phyloP scores from a whole-genome alignment of 2,888 invertebrate species.

The Dynastes tityus region DNA sequence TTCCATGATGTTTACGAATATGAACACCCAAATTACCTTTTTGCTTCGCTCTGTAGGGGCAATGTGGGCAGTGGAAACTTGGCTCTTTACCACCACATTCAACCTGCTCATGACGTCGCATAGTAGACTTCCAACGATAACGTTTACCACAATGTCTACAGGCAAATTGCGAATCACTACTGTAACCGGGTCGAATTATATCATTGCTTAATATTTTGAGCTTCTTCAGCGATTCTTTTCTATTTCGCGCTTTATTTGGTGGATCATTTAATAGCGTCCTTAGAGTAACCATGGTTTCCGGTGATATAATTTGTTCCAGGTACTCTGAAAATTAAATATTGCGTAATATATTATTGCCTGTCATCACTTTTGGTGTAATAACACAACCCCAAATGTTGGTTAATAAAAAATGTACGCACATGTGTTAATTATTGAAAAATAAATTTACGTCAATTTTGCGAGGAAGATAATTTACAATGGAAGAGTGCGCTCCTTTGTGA shows the following conservation, averaged over 20 bases:
- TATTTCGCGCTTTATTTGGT: slow-evolving; percentile 55
- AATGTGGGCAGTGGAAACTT: slow-evolving; percentile 86
- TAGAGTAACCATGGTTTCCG: slow-evolving; percentile 57
- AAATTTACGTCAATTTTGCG: not conserved
- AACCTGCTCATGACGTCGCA: slow-evolving; percentile 88
- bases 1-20: slow-evolving; percentile 82
- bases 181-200: slow-evolving; percentile 62
- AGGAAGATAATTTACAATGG: not conserved
- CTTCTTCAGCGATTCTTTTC: slow-evolving; percentile 54
- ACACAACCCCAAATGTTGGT: slow-evolving; percentile 33
- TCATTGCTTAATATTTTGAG: slow-evolving; percentile 56
- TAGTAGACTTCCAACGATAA: slow-evolving; percentile 89
- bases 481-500: not conserved
- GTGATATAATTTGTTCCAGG: slow-evolving; percentile 53
- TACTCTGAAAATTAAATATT: slow-evolving; percentile 55
- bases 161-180: slow-evolving; percentile 75
- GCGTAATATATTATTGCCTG: slow-evolving; percentile 9
- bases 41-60: slow-evolving; percentile 87
- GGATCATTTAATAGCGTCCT: slow-evolving; percentile 58
- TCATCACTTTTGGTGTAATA: not conserved
- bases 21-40: slow-evolving; percentile 88
- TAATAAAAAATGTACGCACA: slow-evolving; percentile 29
- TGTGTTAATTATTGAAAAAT: slow-evolving; percentile 8
- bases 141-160: slow-evolving; percentile 87
- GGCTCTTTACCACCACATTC: slow-evolving; percentile 88